Percentiles rank a stretch among this genome's conserved stretches.
Evolutionary conservation across 1,140 invertebrate genomes (phyloP).

Genomic region (Maniola jurtina): DNA sequence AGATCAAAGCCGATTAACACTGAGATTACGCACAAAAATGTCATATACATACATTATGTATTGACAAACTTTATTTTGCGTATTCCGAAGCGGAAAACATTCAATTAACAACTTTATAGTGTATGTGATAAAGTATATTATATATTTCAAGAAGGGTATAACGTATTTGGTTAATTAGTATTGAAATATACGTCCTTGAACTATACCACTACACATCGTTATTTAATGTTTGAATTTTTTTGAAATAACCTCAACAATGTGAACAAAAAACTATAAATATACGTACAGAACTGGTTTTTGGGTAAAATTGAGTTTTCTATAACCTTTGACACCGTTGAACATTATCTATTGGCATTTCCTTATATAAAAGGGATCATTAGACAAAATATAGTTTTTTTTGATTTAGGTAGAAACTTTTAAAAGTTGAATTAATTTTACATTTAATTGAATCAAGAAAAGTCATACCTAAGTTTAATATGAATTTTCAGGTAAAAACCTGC

Average conservation of each 20-base stretch:
- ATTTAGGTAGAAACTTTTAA: too few relatives aligned
- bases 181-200: conserved; percentile 24
- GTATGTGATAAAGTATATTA: neutral
- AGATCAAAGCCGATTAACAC: conserved; percentile 7
- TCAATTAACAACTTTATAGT: conserved; percentile 4
- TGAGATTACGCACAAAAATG: conserved; percentile 11
- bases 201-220: conserved; percentile 13
- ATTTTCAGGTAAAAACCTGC: too few relatives aligned
- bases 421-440: too few relatives aligned
- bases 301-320: conserved; percentile 10
- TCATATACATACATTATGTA: conserved; percentile 13
- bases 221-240: conserved; percentile 16
- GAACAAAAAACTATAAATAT: conserved; percentile 5
- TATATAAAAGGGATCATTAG: neutral
- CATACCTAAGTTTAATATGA: too few relatives aligned
- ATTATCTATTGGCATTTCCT: neutral
- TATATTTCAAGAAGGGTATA: neutral
- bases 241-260: conserved; percentile 12
- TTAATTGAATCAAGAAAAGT: too few relatives aligned
- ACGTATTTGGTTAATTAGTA: conserved; percentile 7
- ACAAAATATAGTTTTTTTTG: neutral
- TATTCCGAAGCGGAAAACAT: neutral
- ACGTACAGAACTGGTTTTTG: neutral
- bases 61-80: conserved; percentile 6
- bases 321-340: conserved; percentile 5